Evolutionary conservation across 2,888 invertebrate genomes (phyloP).

Genomic region (Drosophila putrida): DNA sequence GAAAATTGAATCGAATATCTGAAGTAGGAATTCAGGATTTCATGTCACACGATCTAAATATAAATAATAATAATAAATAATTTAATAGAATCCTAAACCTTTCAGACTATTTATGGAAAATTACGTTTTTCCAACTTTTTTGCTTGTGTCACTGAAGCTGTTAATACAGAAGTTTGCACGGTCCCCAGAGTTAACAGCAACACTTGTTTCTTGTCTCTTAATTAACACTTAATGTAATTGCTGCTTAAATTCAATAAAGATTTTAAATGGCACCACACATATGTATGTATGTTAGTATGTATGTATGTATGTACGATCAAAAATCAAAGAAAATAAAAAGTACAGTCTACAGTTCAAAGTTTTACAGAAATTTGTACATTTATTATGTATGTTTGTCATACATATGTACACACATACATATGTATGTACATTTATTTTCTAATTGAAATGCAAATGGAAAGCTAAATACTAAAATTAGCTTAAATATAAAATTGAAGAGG

Average conservation of each 20-base stretch:
- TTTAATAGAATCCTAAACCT: too few species aligned
- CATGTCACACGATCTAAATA: too few species aligned
- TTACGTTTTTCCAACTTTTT: too few species aligned
- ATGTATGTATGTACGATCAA: too few species aligned
- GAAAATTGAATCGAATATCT: too few species aligned
- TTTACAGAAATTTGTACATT: constrained; percentile 16
- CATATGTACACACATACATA: constrained; percentile 19
- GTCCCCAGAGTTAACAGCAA: constrained; percentile 8
- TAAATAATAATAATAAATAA: too few species aligned
- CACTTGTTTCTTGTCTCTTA: constrained; percentile 29
- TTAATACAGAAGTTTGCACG: constrained; percentile 22
- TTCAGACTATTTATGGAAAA: too few species aligned
- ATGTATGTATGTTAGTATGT: too few species aligned
- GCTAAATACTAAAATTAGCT: constrained; percentile 78
- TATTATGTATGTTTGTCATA: too few species aligned
- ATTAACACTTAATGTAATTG: constrained; percentile 20
- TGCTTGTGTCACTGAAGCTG: constrained; percentile 3
- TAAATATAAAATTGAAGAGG: constrained; percentile 63
- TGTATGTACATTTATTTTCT: constrained; percentile 47
- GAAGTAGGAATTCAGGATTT: too few species aligned
- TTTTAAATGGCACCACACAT: constrained; percentile 27
- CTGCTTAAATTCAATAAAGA: constrained; percentile 23
- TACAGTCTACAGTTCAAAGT: constrained; percentile 42
- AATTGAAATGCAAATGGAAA: constrained; percentile 78
- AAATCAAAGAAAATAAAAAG: constrained; percentile 32